Conservation (phyloP, 2,113 vertebrate genomes). For the Columba livia region DNA sequence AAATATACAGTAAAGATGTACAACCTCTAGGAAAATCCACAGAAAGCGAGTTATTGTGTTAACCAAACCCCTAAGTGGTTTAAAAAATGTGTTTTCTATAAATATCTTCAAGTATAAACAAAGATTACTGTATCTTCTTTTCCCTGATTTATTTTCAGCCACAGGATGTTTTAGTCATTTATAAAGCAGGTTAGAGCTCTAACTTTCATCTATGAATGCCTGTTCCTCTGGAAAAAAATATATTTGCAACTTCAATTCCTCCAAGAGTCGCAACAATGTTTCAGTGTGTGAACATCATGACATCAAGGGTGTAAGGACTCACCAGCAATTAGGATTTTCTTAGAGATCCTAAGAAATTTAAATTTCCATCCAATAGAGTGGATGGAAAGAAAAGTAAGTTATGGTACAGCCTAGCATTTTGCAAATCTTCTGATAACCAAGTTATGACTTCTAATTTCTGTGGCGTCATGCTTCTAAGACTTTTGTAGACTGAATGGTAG, state of each 20-base stretch:
- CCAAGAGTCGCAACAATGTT: background rate
- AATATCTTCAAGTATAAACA: background rate
- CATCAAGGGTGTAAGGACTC: background rate
- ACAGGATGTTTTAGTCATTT: conserved; percentile 1
- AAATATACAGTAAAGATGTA: background rate
- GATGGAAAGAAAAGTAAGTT: background rate
- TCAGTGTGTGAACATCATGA: background rate
- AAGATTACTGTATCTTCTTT: background rate
- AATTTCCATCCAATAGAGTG: background rate
- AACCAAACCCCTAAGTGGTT: background rate
- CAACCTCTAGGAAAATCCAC: background rate
- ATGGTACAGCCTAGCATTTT: background rate
- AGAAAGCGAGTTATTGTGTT: background rate
- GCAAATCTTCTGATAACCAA: background rate
- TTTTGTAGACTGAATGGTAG: background rate
- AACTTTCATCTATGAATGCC: background rate
- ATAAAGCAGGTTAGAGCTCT: background rate
- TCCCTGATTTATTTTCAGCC: background rate
- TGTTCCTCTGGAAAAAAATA: background rate
- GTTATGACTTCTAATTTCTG: background rate
- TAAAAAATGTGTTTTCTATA: background rate
- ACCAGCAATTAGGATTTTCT: background rate
- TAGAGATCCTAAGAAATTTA: background rate
- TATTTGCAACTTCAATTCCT: background rate
- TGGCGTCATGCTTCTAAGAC: background rate